Evolutionary conservation across 2,113 vertebrate species (phyloP).

Genomic region (Amphiprion percula): DNA sequence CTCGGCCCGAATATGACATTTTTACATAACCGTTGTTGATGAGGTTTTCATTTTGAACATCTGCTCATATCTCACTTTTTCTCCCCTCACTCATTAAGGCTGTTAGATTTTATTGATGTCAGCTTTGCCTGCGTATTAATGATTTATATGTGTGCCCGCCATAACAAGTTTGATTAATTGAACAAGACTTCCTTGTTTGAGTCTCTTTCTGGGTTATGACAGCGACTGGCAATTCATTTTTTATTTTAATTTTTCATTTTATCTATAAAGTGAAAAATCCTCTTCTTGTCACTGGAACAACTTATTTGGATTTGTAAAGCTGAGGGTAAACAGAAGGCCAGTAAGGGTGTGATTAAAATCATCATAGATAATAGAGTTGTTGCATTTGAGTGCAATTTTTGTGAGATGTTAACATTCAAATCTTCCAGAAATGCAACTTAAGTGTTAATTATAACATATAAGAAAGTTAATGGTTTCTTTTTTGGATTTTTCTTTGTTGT

Average conservation of each 20-base stretch:
- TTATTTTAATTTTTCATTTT: conserved; percentile 1
- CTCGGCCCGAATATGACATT: fast-evolving
- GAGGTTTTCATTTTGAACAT: conserved; percentile 76
- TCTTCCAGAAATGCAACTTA: not conserved
- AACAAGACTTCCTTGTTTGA: conserved; percentile 39
- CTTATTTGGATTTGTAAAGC: conserved; percentile 4
- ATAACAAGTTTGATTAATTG: conserved; percentile 73
- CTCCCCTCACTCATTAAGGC: conserved; percentile 66
- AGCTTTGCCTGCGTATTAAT: conserved; percentile 68
- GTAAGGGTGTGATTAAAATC: not conserved
- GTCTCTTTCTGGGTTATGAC: conserved; percentile 33
- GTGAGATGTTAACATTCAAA: too few species aligned
- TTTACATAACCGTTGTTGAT: conserved; percentile 71
- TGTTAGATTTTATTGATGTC: conserved; percentile 72
- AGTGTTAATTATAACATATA: too few species aligned
- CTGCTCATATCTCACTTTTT: conserved; percentile 68
- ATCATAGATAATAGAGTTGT: not conserved
- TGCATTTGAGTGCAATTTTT: not conserved
- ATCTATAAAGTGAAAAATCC: not conserved
- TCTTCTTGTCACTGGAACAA: not conserved
- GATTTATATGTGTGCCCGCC: conserved; percentile 65
- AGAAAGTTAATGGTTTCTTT: too few species aligned
- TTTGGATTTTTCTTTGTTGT: too few species aligned
- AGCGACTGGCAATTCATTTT: conserved; percentile 11
- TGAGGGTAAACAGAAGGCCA: conserved; percentile 7